Percentiles rank a stretch among this genome's conserved stretches.
These are phyloP conservation scores for Cyphomyrmex costatus DNA, from an alignment of 1,140 invertebrate species.

Conservation along the genomic window DNA sequence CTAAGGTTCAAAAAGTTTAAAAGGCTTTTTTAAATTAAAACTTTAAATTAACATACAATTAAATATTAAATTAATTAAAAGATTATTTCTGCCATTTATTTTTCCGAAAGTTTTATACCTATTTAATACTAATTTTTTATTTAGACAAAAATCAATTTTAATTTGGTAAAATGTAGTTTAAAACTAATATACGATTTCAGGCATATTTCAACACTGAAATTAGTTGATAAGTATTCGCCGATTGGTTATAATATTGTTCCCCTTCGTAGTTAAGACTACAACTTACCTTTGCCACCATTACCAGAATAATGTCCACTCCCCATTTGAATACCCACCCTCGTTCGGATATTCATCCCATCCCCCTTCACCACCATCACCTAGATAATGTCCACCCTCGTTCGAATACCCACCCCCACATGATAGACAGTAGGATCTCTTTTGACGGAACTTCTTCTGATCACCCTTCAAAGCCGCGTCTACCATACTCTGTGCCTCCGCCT, in stretches of 20 bases:
- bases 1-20: not conserved
- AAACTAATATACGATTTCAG: not conserved
- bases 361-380: constrained; percentile 58
- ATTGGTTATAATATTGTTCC: not conserved
- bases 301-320: constrained; percentile 32
- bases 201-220: not conserved
- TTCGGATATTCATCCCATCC: constrained; percentile 16
- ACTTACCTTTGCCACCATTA: constrained; percentile 1
- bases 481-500: constrained; percentile 57
- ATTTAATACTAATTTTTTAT: not conserved
- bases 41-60: no score
- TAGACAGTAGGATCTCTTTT: constrained; percentile 76
- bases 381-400: constrained; percentile 49
- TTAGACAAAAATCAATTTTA: not conserved
- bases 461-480: constrained; percentile 38
- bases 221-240: not conserved
- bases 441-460: constrained; percentile 76
- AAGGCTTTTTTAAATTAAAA: no score
- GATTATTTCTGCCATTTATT: not conserved
- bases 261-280: not conserved
- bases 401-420: constrained; percentile 71
- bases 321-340: constrained; percentile 4
- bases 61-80: not conserved
- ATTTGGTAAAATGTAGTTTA: not conserved
- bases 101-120: not conserved